phyloP scores from a whole-genome alignment of 2,888 invertebrate genomes.

The Trachelus tabidus region DNA sequence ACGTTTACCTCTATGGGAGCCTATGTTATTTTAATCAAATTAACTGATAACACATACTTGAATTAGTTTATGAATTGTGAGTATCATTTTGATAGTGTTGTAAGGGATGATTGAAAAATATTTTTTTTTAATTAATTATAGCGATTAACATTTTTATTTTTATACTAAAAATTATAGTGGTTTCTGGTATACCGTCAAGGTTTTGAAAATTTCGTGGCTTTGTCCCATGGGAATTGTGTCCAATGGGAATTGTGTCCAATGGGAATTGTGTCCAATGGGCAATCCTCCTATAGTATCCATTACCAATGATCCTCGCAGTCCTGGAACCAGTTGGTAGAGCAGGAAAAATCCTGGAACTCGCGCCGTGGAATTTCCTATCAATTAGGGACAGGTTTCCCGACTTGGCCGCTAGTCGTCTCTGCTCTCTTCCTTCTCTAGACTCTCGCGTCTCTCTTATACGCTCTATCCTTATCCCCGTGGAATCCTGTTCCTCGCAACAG shows the following conservation, averaged over 20 bases:
- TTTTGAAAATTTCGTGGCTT: neutral
- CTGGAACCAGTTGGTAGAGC: slow-evolving; percentile 46
- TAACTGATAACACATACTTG: slow-evolving; percentile 47
- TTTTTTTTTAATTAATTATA: neutral
- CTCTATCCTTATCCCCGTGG: slow-evolving; percentile 35
- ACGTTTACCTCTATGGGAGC: slow-evolving; percentile 46
- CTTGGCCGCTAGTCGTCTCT: slow-evolving; percentile 16
- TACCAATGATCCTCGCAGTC: neutral
- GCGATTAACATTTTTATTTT: neutral
- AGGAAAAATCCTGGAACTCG: slow-evolving; percentile 47
- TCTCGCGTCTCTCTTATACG: slow-evolving; percentile 4
- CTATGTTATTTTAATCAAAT: slow-evolving; percentile 39
- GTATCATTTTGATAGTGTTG: neutral
- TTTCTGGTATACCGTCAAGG: neutral
- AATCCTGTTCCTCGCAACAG: slow-evolving; percentile 51
- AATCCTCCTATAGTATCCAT: neutral
- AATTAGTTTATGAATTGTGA: slow-evolving; percentile 43
- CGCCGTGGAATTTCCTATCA: slow-evolving; percentile 62
- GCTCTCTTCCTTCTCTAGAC: slow-evolving; percentile 17
- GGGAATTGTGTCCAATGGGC: neutral
- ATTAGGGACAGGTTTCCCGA: slow-evolving; percentile 63
- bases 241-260: too few relatives aligned
- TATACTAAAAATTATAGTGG: neutral
- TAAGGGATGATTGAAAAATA: neutral
- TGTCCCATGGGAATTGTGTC: neutral